These are phyloP conservation scores for Aphaenogaster floridana DNA, from an alignment of 1,140 invertebrate species.

Conservation along the genomic window DNA sequence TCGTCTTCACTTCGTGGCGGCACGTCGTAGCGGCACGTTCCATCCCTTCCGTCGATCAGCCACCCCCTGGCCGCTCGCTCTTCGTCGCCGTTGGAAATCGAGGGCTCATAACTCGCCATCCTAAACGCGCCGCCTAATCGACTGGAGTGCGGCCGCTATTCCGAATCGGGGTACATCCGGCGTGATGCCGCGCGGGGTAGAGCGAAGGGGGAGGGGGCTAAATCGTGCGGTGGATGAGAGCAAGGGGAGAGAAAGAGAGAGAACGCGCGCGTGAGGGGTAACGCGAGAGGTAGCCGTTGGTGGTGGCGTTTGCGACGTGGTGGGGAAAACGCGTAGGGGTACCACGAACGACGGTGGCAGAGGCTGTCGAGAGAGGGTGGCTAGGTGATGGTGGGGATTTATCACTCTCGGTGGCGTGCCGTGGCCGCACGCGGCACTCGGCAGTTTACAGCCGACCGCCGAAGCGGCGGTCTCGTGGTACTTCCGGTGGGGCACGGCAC, in stretches of 20 bases:
- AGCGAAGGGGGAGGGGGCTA: slow-evolving; percentile 58
- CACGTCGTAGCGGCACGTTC: slow-evolving; percentile 35
- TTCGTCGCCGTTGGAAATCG: slow-evolving; percentile 56
- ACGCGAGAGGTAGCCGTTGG: slow-evolving; percentile 23
- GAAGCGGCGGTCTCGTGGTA: slow-evolving; percentile 77
- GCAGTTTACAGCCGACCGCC: slow-evolving; percentile 85
- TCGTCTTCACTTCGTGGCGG: slow-evolving; percentile 46
- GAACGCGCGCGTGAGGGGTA: slow-evolving; percentile 37
- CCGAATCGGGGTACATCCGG: slow-evolving; percentile 57
- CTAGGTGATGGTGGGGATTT: slow-evolving; percentile 79
- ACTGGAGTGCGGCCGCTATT: slow-evolving; percentile 54
- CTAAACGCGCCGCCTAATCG: slow-evolving; percentile 68
- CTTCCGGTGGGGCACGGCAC: not conserved
- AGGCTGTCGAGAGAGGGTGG: slow-evolving; percentile 27
- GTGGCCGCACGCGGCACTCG: slow-evolving; percentile 83
- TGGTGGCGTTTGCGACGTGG: slow-evolving; percentile 16
- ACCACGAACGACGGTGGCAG: slow-evolving; percentile 51
- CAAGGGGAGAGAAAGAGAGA: slow-evolving; percentile 12
- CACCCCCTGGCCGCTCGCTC: not conserved
- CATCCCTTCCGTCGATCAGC: slow-evolving; percentile 18
- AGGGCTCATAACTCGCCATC: slow-evolving; percentile 59
- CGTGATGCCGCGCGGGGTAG: slow-evolving; percentile 44
- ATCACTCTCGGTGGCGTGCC: slow-evolving; percentile 83
- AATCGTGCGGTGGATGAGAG: slow-evolving; percentile 59
- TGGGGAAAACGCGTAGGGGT: slow-evolving; percentile 60